Percentiles rank a stretch among this genome's conserved stretches.
Conservation (phyloP, 2,797 vertebrate genomes). For the Ctenopoma kingsleyae region DNA sequence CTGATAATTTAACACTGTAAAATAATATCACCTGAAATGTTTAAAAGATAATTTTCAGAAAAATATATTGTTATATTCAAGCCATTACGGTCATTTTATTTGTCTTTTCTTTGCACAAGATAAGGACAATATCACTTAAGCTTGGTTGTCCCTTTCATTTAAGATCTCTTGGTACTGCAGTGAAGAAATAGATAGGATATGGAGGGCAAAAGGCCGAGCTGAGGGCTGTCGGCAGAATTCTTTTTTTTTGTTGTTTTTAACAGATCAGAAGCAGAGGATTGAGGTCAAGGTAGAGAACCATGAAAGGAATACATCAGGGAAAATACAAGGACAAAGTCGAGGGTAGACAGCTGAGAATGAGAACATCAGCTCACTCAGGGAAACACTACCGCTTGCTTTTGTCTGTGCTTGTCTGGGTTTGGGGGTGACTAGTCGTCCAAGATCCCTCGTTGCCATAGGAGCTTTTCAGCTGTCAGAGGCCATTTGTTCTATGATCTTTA, state of each 20-base stretch:
- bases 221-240: slow-evolving; percentile 33
- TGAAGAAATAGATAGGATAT: slow-evolving; percentile 33
- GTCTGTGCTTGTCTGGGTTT: slow-evolving; percentile 49
- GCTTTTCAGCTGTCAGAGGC: slow-evolving; percentile 36
- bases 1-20: background rate
- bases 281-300: slow-evolving; percentile 58
- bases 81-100: background rate
- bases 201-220: slow-evolving; percentile 5
- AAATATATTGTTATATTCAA: background rate
- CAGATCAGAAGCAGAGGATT: slow-evolving; percentile 51
- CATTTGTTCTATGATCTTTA: slow-evolving; percentile 41
- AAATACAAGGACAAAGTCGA: slow-evolving; percentile 45
- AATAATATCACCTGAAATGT: background rate
- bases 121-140: background rate
- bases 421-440: slow-evolving; percentile 36
- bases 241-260: slow-evolving; percentile 22
- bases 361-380: slow-evolving; percentile 44
- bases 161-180: slow-evolving; percentile 4
- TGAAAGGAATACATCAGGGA: slow-evolving; percentile 44
- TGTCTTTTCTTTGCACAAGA: background rate
- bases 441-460: slow-evolving; percentile 20
- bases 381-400: slow-evolving; percentile 48
- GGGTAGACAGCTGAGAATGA: slow-evolving; percentile 47
- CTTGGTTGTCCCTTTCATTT: slow-evolving; percentile 1
- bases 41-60: background rate